Base-by-base conservation (phyloP, 2,888 invertebrate genomes). In the Drosophila multiciliata region DNA sequence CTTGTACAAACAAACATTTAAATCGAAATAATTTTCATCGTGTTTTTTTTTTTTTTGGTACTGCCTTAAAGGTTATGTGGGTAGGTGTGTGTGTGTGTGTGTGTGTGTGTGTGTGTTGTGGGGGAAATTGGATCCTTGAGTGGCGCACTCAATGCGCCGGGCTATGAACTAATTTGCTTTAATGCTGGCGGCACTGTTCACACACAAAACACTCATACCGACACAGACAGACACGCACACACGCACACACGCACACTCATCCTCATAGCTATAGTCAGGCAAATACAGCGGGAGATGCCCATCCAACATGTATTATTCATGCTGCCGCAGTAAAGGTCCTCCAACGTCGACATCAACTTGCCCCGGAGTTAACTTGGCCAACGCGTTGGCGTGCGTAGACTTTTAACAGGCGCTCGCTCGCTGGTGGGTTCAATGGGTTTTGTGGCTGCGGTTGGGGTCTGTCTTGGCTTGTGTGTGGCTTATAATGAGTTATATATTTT, bases 301-400 rank as follows among this genome's bases (percentile, higher is more conserved):
- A 58, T 54, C 68, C 66, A 75, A 23, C 68, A 85, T 85, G 83
- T 82, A 85, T 90, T 85, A 85, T 85, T 89, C 86, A 85, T 87
- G 75, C 68, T 72, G 78, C 78, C 88, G 88, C 83, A 85, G 77
- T 78, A 75, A 89, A 85, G 89, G 82, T 87, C 72, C 83, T 75
- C 59, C 62, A 68, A 70, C 69, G 64, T 75, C 76, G 86, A 72
- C 76, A 78, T 68, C 82, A 73, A 69, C 68, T 65, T 85, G 86
- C 69, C 87, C 80, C 26, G 52, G 63, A 88, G 83, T 87, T 77
- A 74, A 88, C 81, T 83, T 83, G 62, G 73, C 52, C 82, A 64
- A 73, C 73, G 89, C 87, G 82, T 78, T 84, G 89, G 87, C 87
- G 83, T 84, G 83, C 83, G 85, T 89, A 87, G 87, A 84, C 85